A percentile compares a stretch with the other conserved stretches of the same genome.
phyloP scores from a whole-genome alignment of 2,113 vertebrate genomes.

The Tapirus terrestris region DNA sequence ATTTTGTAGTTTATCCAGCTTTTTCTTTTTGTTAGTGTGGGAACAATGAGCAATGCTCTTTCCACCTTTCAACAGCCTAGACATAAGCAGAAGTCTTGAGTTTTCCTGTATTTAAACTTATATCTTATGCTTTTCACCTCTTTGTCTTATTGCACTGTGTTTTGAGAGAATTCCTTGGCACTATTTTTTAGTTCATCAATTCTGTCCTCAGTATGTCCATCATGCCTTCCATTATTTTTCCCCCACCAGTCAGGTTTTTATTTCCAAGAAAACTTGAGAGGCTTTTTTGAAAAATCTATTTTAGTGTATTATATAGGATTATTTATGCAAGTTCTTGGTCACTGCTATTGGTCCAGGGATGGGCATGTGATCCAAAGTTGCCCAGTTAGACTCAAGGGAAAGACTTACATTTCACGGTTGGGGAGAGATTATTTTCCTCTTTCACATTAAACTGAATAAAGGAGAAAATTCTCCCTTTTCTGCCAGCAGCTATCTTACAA shows the following conservation, averaged over 20 bases:
- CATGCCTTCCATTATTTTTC: not conserved
- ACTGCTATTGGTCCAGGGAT: not conserved
- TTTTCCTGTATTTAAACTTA: not conserved
- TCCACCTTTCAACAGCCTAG: not conserved
- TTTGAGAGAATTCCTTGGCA: not conserved
- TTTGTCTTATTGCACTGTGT: not conserved
- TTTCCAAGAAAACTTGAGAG: not conserved
- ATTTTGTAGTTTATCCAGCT: not conserved
- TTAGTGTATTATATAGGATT: not conserved
- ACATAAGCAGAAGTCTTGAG: not conserved
- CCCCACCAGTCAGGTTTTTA: not conserved
- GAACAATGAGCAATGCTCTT: not conserved
- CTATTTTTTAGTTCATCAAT: not conserved
- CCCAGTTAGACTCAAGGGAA: not conserved
- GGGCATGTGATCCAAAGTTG: not conserved
- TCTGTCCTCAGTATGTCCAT: not conserved
- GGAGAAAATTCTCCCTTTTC: not conserved
- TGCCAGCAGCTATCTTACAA: not conserved
- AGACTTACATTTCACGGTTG: not conserved
- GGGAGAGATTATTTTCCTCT: not conserved
- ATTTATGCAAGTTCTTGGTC: not conserved
- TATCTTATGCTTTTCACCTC: not conserved
- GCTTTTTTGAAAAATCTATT: not conserved
- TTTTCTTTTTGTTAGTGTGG: not conserved
- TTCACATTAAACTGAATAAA: conserved; percentile 25